phyloP scores from a whole-genome alignment of 2,113 vertebrate species.

The Sakesphorus luctuosus region DNA sequence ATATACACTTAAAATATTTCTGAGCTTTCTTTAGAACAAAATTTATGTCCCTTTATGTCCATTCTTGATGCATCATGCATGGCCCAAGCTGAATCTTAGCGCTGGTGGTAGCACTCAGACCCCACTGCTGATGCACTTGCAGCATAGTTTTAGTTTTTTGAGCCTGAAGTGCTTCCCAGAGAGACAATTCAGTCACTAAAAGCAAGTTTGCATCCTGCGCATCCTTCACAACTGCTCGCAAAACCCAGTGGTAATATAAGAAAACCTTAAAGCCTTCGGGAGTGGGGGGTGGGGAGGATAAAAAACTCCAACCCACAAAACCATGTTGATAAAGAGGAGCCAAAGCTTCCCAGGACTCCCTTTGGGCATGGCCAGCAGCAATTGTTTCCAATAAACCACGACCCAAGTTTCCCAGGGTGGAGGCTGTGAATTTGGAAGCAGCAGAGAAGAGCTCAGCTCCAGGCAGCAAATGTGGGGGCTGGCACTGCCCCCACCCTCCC shows the following conservation, averaged over 20 bases:
- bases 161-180: not conserved
- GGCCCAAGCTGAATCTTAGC: not conserved
- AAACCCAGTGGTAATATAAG: not conserved
- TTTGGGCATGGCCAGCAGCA: fast-evolving
- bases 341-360: not conserved
- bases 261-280: not conserved
- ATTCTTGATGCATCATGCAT: fast-evolving
- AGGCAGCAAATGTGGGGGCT: not conserved
- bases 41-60: fast-evolving
- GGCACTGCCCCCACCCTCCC: not conserved
- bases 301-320: not conserved
- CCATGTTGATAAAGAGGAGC: not conserved
- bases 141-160: not conserved
- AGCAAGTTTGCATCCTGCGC: not conserved
- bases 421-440: not conserved
- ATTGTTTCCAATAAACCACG: not conserved
- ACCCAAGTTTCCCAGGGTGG: constrained; percentile 7
- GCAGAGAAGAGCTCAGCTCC: not conserved
- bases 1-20: not conserved
- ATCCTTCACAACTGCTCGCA: not conserved
- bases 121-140: not conserved
- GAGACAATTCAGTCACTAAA: not conserved
- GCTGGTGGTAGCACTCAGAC: fast-evolving
- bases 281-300: not conserved
- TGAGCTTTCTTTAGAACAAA: not conserved